phyloP scores from a whole-genome alignment of 2,113 vertebrate species.

The Nannospalax galili region DNA sequence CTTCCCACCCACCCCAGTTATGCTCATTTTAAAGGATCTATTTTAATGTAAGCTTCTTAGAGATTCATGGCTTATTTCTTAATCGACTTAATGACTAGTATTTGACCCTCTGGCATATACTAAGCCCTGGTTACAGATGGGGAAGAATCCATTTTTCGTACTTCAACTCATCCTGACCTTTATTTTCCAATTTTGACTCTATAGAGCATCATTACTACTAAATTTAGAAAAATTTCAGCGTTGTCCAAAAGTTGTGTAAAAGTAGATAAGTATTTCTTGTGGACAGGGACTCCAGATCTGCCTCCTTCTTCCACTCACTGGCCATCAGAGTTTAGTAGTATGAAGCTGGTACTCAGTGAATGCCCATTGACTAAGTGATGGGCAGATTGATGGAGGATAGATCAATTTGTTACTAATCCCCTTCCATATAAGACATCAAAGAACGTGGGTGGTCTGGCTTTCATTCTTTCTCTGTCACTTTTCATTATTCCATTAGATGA shows the following conservation, averaged over 20 bases:
- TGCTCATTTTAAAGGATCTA: not conserved
- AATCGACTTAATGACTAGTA: conserved; percentile 30
- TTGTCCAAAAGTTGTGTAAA: conserved; percentile 39
- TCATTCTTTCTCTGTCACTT: conserved; percentile 34
- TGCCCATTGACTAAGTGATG: conserved; percentile 34
- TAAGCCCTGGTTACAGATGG: not conserved
- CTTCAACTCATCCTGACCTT: not conserved
- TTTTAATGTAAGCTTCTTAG: conserved; percentile 34
- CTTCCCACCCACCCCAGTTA: not conserved
- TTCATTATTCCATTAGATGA: conserved; percentile 47
- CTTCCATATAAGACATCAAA: not conserved
- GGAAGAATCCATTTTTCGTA: not conserved
- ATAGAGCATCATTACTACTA: not conserved
- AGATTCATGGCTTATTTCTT: not conserved
- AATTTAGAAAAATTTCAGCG: conserved; percentile 22
- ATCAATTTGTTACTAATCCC: conserved; percentile 6
- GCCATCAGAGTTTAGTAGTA: conserved; percentile 3
- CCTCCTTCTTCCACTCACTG: not conserved
- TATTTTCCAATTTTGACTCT: conserved; percentile 17
- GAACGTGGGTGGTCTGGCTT: conserved; percentile 54
- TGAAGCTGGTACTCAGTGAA: not conserved
- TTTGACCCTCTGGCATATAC: not conserved
- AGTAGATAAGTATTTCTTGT: not conserved
- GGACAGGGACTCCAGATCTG: not conserved
- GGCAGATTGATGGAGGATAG: conserved; percentile 22